Base-by-base conservation (phyloP, 2,113 vertebrate species). In the Dipodomys stephensi region DNA sequence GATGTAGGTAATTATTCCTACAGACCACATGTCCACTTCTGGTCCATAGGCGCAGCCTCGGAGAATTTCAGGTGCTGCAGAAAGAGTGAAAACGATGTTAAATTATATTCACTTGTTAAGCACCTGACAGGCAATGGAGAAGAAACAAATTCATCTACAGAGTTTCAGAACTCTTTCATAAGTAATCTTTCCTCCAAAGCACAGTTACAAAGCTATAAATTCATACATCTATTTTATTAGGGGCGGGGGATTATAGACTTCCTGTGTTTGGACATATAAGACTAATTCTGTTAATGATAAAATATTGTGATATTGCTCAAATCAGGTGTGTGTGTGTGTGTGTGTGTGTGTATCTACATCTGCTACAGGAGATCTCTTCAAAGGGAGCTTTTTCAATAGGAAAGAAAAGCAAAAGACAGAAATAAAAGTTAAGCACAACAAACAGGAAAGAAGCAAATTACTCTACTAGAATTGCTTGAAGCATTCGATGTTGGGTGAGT, bases 11-110 rank as follows among this genome's bases (percentile, higher is more conserved):
- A 99, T 99, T 92, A 99, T 98, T 83, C 99, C 99, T 93, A 99
- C 97, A 79, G 99, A 99, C 99, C 99, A 99, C 99, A 99, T 99
- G 96, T 99, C 99, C 96, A 99, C 99, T 86, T 99, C 99, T n/a
- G 99, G 98, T 73, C 99, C 99, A 0, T 99, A 99, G 81, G 99
- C 98, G 95, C 98, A 99, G 79, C 99, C 99, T 32, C 98, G 97
- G 69, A 99, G 97, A 96, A 99, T 99, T 97, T 99, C 99, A 73
- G 99, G 99, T 94, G 99, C 99, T 99, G 97, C 64, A 97, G 90
- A 96, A 83, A 95, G 22, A 86, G 64, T 30, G 69, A 87, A 90
- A 86, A 89, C 6, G 35, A 12, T 72, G 46, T 96, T 92, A 88
- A 82, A 62, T 15, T 69, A 39, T 28, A 85, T 39, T 87, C 62